Conservation (phyloP, 2,113 vertebrate species). For the Gobius niger region DNA sequence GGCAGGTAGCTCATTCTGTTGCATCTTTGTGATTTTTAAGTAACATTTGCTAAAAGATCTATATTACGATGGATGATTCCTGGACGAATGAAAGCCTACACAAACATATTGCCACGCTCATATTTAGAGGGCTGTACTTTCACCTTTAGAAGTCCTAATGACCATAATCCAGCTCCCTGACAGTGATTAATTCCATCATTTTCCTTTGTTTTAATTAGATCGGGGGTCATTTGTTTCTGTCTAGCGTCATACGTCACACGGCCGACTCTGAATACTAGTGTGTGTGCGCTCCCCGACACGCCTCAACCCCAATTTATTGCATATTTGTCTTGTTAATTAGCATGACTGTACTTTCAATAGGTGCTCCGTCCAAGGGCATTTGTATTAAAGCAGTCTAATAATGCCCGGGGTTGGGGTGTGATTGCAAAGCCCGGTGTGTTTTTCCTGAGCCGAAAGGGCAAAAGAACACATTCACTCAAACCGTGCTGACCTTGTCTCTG, state of each 20-base stretch:
- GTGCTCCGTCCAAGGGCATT: constrained; percentile 45
- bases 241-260: constrained; percentile 59
- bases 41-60: too few species aligned
- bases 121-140: constrained; percentile 45
- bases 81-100: too few species aligned
- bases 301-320: constrained; percentile 40
- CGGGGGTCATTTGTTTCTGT: constrained; percentile 77
- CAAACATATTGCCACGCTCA: constrained; percentile 5
- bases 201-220: constrained; percentile 83
- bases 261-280: constrained; percentile 21
- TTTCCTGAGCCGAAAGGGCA: background rate
- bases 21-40: too few species aligned
- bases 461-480: background rate
- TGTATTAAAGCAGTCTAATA: constrained; percentile 28
- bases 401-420: constrained; percentile 3
- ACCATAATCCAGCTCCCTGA: constrained; percentile 75
- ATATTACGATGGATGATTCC: too few species aligned
- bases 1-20: too few species aligned
- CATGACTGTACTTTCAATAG: constrained; percentile 31
- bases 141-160: constrained; percentile 71
- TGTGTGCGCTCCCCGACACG: constrained; percentile 11
- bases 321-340: constrained; percentile 69
- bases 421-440: constrained; percentile 7
- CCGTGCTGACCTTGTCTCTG: constrained; percentile 8
- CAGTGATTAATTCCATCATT: constrained; percentile 83